Evolutionary conservation across 2,113 vertebrate genomes (phyloP).

Genomic region (Rhinolophus sinicus): DNA sequence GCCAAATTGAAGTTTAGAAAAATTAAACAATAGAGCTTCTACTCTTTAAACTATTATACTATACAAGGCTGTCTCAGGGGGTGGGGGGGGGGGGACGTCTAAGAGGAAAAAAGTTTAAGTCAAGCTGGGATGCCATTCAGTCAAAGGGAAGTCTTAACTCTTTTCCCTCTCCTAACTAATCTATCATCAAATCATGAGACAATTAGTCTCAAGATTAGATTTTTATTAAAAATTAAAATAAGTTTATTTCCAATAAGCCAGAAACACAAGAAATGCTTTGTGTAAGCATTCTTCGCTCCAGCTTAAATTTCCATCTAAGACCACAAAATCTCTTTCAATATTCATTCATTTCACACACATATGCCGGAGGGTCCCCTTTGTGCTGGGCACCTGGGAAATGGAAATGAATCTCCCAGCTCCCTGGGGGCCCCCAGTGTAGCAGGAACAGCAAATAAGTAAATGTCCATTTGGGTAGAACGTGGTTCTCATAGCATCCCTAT

Average conservation of each 20-base stretch:
- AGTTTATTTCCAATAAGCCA: constrained; percentile 27
- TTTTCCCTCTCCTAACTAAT: not conserved
- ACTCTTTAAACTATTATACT: not conserved
- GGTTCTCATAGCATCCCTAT: not conserved
- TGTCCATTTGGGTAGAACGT: not conserved
- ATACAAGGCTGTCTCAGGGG: not conserved
- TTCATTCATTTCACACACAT: not conserved
- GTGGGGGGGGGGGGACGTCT: not conserved
- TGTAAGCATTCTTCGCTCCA: not conserved
- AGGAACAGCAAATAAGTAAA: not conserved
- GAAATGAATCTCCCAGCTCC: not conserved
- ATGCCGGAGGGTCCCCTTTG: not conserved
- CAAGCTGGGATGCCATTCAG: not conserved
- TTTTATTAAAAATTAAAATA: constrained; percentile 66
- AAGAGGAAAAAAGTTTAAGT: not conserved
- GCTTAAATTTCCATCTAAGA: constrained; percentile 8
- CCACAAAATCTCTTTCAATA: not conserved
- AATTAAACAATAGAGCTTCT: constrained; percentile 24
- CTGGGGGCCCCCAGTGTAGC: not conserved
- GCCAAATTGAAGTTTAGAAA: not conserved
- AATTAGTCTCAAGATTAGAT: constrained; percentile 34
- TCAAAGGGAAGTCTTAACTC: not conserved
- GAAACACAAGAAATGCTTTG: constrained; percentile 41
- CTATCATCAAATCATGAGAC: constrained; percentile 39
- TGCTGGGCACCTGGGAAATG: not conserved